phyloP scores from a whole-genome alignment of 2,797 vertebrate species.

The Eutrigla gurnardus region DNA sequence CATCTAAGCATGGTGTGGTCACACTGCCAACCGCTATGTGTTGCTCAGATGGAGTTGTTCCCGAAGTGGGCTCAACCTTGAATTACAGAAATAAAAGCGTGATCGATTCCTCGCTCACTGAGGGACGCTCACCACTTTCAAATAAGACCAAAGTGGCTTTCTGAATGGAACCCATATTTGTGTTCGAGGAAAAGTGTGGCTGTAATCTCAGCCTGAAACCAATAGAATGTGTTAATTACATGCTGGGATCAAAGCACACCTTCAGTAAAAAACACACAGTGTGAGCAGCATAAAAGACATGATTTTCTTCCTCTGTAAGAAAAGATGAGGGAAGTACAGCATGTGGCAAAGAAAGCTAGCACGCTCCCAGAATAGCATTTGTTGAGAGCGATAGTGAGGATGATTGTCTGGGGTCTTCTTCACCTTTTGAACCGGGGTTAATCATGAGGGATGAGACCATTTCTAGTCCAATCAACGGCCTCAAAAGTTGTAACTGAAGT shows the following conservation, averaged over 20 bases:
- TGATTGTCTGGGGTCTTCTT: constrained; percentile 36
- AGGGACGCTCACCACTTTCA: constrained; percentile 44
- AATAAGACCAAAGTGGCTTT: constrained; percentile 54
- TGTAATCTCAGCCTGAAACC: constrained; percentile 53
- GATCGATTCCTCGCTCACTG: constrained; percentile 60
- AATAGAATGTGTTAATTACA: constrained; percentile 52
- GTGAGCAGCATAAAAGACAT: constrained; percentile 25
- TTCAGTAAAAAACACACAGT: constrained; percentile 1
- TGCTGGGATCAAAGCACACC: constrained; percentile 34
- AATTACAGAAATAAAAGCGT: constrained; percentile 63
- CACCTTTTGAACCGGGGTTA: constrained; percentile 19
- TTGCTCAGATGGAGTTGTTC: constrained; percentile 43
- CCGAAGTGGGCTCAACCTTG: constrained; percentile 56
- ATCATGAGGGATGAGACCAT: constrained; percentile 34
- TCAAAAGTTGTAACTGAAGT: constrained; percentile 27
- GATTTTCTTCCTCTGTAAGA: constrained; percentile 42
- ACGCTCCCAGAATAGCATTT: constrained; percentile 37
- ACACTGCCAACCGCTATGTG: constrained; percentile 39
- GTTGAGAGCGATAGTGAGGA: constrained; percentile 39
- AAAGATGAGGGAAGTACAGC: constrained; percentile 34
- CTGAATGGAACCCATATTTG: constrained; percentile 36
- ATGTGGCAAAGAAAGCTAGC: constrained; percentile 55
- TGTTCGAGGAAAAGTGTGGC: constrained; percentile 37
- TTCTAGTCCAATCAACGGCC: constrained; percentile 48
- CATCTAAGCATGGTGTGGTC: constrained; percentile 39